Evolutionary conservation across 1,140 invertebrate species (phyloP).

Genomic region (Eubasilissa regina): DNA sequence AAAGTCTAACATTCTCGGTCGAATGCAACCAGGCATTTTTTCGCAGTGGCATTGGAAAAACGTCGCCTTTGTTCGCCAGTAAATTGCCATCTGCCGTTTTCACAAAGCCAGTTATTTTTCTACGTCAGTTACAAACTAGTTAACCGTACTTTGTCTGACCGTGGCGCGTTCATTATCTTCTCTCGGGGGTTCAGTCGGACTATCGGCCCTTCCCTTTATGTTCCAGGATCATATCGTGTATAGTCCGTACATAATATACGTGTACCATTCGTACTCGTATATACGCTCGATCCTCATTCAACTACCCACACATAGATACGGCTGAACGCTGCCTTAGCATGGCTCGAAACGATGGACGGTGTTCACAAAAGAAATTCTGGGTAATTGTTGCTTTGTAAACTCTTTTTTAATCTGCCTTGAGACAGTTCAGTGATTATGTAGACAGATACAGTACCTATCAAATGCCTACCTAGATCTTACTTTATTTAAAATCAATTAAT

Average conservation of each 20-base stretch:
- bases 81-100: slow-evolving; percentile 24
- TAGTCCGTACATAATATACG: background rate
- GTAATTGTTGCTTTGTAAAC: no score
- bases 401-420: no score
- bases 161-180: slow-evolving; percentile 36
- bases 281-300: no score
- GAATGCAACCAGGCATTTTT: background rate
- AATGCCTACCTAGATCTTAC: no score
- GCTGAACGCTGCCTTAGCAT: no score
- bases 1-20: background rate
- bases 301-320: no score
- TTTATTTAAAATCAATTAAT: no score
- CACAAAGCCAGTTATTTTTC: slow-evolving; percentile 42
- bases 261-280: no score
- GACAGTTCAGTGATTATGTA: no score
- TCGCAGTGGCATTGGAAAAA: slow-evolving; percentile 1
- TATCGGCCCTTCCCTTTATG: slow-evolving; percentile 15
- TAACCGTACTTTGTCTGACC: slow-evolving; percentile 18
- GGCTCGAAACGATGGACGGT: no score
- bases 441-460: no score
- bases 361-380: no score
- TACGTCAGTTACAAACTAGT: slow-evolving; percentile 38
- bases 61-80: slow-evolving; percentile 9
- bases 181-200: slow-evolving; percentile 4
- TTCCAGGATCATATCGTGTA: background rate